Evolutionary conservation across 2,888 invertebrate species (phyloP).

Genomic region (Cephus pulcher): DNA sequence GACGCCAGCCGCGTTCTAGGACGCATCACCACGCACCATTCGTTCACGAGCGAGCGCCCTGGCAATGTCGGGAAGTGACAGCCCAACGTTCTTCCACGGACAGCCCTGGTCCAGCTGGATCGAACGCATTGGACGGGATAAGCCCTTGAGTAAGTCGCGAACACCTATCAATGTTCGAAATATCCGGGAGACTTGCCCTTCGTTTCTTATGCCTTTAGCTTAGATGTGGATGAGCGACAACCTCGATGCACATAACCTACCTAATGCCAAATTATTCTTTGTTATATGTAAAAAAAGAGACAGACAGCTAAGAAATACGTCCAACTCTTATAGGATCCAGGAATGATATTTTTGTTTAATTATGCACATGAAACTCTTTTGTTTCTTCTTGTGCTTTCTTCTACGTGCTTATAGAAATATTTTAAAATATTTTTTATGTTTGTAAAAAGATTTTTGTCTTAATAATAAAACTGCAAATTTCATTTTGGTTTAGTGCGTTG

Average conservation of each 20-base stretch:
- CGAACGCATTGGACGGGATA: constrained; percentile 63
- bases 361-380: background rate
- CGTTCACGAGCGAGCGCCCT: constrained; percentile 23
- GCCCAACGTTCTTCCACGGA: constrained; percentile 66
- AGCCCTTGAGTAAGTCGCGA: constrained; percentile 60
- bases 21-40: constrained; percentile 2
- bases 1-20: background rate
- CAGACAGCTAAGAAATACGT: background rate
- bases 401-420: constrained; percentile 24
- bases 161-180: constrained; percentile 4
- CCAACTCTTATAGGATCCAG: background rate
- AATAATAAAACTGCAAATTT: constrained; percentile 11
- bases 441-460: background rate
- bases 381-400: background rate
- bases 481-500: constrained; percentile 4
- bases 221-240: background rate
- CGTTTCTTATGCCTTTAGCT: background rate
- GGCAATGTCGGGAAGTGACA: constrained; percentile 66
- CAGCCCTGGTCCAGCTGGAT: constrained; percentile 66
- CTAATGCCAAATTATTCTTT: constrained; percentile 1
- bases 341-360: background rate
- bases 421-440: constrained; percentile 2
- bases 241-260: constrained; percentile 1
- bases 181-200: background rate
- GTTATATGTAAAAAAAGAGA: background rate